Percentiles rank a stretch among this genome's conserved stretches.
Conservation (phyloP, 2,888 invertebrate genomes). For the Troides oblongomaculatus region DNA sequence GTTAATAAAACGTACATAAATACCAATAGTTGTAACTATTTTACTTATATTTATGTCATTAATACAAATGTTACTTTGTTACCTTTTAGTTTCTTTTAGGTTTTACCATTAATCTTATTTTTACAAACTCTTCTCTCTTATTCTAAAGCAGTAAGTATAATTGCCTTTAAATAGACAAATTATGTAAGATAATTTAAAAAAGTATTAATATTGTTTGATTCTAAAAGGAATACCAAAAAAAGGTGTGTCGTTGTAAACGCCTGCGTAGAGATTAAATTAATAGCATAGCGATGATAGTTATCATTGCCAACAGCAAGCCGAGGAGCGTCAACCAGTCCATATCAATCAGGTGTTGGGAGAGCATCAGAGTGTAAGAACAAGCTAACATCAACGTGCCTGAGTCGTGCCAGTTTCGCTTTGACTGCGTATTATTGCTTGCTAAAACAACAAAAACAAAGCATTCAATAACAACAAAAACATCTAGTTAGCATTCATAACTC, state of each 20-base stretch:
- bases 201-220: background rate
- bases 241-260: constrained; percentile 7
- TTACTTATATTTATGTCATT: no score
- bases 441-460: constrained; percentile 55
- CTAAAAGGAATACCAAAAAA: background rate
- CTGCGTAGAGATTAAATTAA: constrained; percentile 64
- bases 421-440: constrained; percentile 72
- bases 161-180: background rate
- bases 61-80: no score
- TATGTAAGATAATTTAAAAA: background rate
- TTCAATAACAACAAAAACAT: constrained; percentile 34
- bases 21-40: constrained; percentile 3
- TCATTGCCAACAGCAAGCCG: constrained; percentile 86
- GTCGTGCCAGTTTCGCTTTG: constrained; percentile 80
- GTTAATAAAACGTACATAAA: constrained; percentile 2
- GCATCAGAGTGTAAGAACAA: constrained; percentile 87
- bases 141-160: background rate
- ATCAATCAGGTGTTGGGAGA: constrained; percentile 84
- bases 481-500: constrained; percentile 25
- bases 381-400: constrained; percentile 85
- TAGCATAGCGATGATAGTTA: constrained; percentile 85
- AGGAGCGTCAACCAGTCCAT: constrained; percentile 87
- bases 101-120: background rate
- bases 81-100: background rate
- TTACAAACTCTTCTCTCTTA: background rate